These are phyloP conservation scores for Malurus leucopterus DNA, from an alignment of 2,797 vertebrate genomes.

Conservation along the genomic window DNA sequence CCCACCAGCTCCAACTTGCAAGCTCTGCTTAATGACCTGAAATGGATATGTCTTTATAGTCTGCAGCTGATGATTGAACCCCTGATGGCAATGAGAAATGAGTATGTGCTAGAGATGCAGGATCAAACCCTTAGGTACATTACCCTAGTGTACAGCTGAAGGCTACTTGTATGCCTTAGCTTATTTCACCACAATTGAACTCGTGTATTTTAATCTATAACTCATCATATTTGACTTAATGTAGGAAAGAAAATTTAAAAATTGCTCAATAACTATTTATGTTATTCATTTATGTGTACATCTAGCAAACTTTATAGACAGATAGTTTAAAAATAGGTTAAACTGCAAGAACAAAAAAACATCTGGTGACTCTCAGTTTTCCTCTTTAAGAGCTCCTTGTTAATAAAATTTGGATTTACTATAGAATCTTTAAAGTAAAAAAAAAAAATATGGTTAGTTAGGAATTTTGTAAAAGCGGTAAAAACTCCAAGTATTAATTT, in stretches of 20 bases:
- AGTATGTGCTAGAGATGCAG: neutral
- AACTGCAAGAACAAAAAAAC: neutral
- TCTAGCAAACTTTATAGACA: neutral
- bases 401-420: neutral
- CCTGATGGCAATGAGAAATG: neutral
- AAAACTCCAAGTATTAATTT: slow-evolving; percentile 41
- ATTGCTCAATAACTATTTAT: neutral
- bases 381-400: neutral
- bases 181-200: neutral
- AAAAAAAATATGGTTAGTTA: neutral
- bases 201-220: neutral
- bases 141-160: neutral
- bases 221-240: neutral
- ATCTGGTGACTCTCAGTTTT: neutral
- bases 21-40: neutral
- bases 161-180: neutral
- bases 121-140: neutral
- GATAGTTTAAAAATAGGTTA: neutral
- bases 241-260: neutral
- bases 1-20: neutral
- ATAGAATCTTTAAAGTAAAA: slow-evolving; percentile 5
- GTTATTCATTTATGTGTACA: neutral
- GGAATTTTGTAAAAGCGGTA: slow-evolving; percentile 10
- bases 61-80: neutral
- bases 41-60: neutral